Evolutionary conservation across 2,888 invertebrate species (phyloP).

Genomic region (Heliconius erato): DNA sequence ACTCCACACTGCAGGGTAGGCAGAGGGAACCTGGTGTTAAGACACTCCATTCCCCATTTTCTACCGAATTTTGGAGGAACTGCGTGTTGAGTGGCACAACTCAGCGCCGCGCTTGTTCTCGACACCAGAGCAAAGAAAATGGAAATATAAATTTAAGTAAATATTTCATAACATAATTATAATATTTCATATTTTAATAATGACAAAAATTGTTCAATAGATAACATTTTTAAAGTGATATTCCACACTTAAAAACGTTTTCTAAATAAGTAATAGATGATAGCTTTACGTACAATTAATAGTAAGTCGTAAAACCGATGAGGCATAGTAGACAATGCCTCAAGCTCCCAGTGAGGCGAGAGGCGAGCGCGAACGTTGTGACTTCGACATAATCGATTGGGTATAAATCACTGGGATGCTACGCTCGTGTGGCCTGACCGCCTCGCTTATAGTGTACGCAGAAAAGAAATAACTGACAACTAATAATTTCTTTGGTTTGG

Average conservation of each 20-base stretch:
- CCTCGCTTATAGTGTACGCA: slow-evolving; percentile 55
- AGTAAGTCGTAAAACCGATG: slow-evolving; percentile 77
- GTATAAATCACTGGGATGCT: slow-evolving; percentile 72
- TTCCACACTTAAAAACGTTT: too few relatives aligned
- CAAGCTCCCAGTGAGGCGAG: slow-evolving; percentile 62
- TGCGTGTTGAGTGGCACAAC: too few relatives aligned
- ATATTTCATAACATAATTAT: too few relatives aligned
- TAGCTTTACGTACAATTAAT: slow-evolving; percentile 75
- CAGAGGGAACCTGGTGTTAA: too few relatives aligned
- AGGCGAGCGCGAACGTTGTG: slow-evolving; percentile 70
- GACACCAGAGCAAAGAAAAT: too few relatives aligned
- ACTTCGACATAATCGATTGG: slow-evolving; percentile 66
- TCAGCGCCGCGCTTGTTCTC: too few relatives aligned
- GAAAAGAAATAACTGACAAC: slow-evolving; percentile 41
- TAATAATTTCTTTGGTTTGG: not conserved
- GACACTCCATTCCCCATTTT: too few relatives aligned
- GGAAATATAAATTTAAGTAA: too few relatives aligned
- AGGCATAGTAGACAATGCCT: slow-evolving; percentile 60
- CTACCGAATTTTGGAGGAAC: too few relatives aligned
- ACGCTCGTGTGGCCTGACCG: slow-evolving; percentile 72
- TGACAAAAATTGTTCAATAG: slow-evolving; percentile 49
- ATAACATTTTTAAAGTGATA: slow-evolving; percentile 53
- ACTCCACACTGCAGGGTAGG: too few relatives aligned
- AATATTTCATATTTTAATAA: not conserved
- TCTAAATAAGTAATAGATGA: slow-evolving; percentile 56